Evolutionary conservation across 1,140 invertebrate species (phyloP), one percentile per base, ranked within the genome.

Genomic region (Zeugodacus cucurbitae): DNA sequence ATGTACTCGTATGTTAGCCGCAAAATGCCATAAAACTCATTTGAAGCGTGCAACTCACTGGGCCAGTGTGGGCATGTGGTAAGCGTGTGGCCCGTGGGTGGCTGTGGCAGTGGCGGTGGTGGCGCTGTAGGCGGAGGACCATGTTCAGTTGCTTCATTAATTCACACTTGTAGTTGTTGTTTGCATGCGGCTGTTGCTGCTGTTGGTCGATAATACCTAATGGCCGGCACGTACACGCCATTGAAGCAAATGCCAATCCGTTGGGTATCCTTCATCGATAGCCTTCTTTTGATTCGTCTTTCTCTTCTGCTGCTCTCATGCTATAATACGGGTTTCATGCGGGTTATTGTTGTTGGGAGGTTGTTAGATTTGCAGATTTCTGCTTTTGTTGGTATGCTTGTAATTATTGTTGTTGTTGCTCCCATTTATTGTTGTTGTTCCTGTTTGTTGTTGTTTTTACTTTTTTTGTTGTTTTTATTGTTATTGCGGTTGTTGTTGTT

Each of bases 111-210:
- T 6, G 74, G 44, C 17, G 74, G 44, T 10, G 10, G 22, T 48
- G 22, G 34, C 10, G 29, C 14, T 26, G 2, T 37, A 34, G 26
- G 67, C 34, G 20, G 74, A 41, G 48, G 74, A 82, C 41, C 37
- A 37, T 82, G 7, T 82, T 82, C 41, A 48, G 74, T 54, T 48
- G 74, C 74, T 82, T 82, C 74, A 82, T 82, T 82, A 82, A 82
- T 82, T 82, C 74, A 82, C 74, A 29, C 74, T 82, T 82, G 3
- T 44, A 29, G 74, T 48, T 82, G 22, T 48, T 74, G 29, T 74
- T 67, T 3, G 74, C n/a, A 48, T 22, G 37, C 70, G 34, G n/a
- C 74, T 48, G 41, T 82, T 82, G 74, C 37, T 78, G 70, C 26
- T 82, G 41, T 34, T 70, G 26, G 74, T 48, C 74, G 74, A 82